Percentiles rank a stretch among this genome's conserved stretches.
phyloP scores from a whole-genome alignment of 2,113 vertebrate genomes.

The Andinoacara biseriatus region DNA sequence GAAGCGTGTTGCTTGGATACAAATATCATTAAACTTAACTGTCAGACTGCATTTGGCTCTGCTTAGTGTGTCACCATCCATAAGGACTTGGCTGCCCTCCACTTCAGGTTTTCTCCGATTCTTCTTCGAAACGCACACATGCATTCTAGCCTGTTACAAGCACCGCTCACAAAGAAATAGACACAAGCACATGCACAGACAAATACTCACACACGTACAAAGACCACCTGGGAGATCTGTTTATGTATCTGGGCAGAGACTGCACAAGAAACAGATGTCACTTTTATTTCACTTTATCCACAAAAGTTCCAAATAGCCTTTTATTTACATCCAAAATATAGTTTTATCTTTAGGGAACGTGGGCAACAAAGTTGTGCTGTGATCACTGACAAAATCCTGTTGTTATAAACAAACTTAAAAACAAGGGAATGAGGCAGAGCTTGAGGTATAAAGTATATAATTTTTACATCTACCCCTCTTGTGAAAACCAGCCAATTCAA shows the following conservation, averaged over 20 bases:
- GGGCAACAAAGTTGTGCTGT: constrained; percentile 14
- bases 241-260: constrained; percentile 77
- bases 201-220: constrained; percentile 8
- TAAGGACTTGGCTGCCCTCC: constrained; percentile 66
- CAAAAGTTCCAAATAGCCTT: constrained; percentile 38
- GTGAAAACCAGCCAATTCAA: constrained; percentile 14
- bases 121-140: constrained; percentile 31
- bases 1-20: constrained; percentile 65
- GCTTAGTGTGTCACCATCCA: constrained; percentile 14
- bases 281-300: constrained; percentile 62
- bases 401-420: constrained; percentile 27
- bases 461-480: not conserved
- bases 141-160: constrained; percentile 9
- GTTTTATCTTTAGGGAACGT: constrained; percentile 22
- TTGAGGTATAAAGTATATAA: not conserved
- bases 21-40: constrained; percentile 68
- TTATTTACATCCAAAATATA: constrained; percentile 46
- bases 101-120: constrained; percentile 47
- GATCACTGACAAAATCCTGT: constrained; percentile 34
- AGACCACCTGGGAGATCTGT: constrained; percentile 78
- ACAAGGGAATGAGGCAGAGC: not conserved
- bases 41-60: constrained; percentile 66
- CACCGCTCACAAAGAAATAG: constrained; percentile 24
- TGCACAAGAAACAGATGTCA: constrained; percentile 58
- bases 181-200: constrained; percentile 18